Evolutionary conservation across 2,113 vertebrate species (phyloP), one percentile per base, ranked within the genome.

Genomic region (Oxyruncus cristatus): DNA sequence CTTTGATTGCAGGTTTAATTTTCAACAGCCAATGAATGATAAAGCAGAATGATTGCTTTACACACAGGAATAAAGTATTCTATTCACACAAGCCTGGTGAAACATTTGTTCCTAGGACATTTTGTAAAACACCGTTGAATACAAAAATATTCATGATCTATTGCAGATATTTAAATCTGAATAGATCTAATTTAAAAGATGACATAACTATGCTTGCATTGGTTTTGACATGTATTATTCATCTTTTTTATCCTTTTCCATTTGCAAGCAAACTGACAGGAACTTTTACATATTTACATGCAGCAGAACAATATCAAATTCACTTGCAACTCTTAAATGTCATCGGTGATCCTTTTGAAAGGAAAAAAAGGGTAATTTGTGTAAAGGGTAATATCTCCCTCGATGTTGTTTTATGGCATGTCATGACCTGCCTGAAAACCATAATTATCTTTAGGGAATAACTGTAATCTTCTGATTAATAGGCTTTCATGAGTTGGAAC

Each of bases 391-490:
- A 81, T 89, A 87, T 87, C 22, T 95, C 56, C 66, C 84, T 91
- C 2, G 3, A 81, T n/a, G 5, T 75, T 91, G 35, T 65, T 91
- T 95, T 79, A 91, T 89, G 84, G 58, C 73, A 83, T 81, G 82
- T 90, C 85, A 83, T 88, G 88, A 95, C 92, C 85, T 75, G 65
- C 76, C 44, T 90, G 67, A 93, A 96, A 92, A 61, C 37, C n/a
- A 24, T 81, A 56, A 95, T 91, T 93, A 77, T 95, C 44, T 92
- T 75, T 72, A 65, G 50, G 70, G 84, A 91, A 92, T 85, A 89
- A 84, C 73, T 91, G 44, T 47, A 89, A 75, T 95, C 19, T 92
- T 92, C 77, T 89, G 91, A 96, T 92, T 78, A 93, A 92, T 77
- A 94, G 39, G 49, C 24, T 89, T 91, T 87, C 62, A 65, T 2